phyloP scores from a whole-genome alignment of 92 coral and sea anemone genomes.

The Heliopora coerulea region DNA sequence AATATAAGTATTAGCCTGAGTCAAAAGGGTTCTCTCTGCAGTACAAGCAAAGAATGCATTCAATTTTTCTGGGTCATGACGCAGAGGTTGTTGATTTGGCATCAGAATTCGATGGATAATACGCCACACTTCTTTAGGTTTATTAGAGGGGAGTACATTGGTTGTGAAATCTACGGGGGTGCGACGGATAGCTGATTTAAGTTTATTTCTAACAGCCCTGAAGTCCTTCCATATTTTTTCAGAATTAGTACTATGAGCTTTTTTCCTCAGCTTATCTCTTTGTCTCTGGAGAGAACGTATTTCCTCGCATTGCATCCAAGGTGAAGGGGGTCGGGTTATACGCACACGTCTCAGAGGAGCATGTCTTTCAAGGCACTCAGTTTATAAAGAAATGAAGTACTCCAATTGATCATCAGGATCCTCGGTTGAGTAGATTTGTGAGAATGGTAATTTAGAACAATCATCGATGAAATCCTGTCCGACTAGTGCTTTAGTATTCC shows the following conservation, averaged over 20 bases:
- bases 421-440: constrained; percentile 36
- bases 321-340: constrained; percentile 45
- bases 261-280: constrained; percentile 23
- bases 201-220: constrained; percentile 35
- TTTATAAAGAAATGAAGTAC: constrained; percentile 20
- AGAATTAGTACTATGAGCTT: constrained; percentile 35
- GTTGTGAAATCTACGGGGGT: background rate
- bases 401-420: constrained; percentile 47
- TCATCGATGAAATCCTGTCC: constrained; percentile 37
- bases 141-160: constrained; percentile 15
- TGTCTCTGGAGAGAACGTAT: constrained; percentile 33
- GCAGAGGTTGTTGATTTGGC: constrained; percentile 29
- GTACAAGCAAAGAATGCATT: background rate
- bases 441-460: constrained; percentile 37
- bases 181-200: constrained; percentile 21
- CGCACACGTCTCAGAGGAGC: constrained; percentile 34
- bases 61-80: constrained; percentile 31
- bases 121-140: constrained; percentile 40
- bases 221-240: constrained; percentile 21
- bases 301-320: constrained; percentile 44
- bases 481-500: constrained; percentile 23
- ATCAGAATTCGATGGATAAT: constrained; percentile 34
- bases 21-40: background rate
- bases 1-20: background rate
- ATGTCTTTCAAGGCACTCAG: constrained; percentile 42